These are phyloP conservation scores for Myotis davidii DNA, from an alignment of 2,113 vertebrate genomes.

Conservation along the genomic window DNA sequence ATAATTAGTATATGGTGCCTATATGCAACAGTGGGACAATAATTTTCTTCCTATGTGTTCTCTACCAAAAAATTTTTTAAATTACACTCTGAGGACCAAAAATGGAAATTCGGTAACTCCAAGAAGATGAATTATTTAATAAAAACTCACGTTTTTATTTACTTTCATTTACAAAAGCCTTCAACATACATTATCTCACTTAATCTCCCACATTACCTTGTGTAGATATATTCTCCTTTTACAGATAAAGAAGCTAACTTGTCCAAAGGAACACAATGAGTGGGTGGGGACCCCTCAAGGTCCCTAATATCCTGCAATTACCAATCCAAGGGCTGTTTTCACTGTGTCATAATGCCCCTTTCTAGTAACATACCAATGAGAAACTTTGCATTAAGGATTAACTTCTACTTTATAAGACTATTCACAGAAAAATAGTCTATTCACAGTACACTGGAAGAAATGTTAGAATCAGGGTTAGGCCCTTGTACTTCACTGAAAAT, in stretches of 20 bases:
- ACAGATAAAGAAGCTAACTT: constrained; percentile 15
- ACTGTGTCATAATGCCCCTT: neutral
- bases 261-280: neutral
- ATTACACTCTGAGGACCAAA: neutral
- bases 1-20: neutral
- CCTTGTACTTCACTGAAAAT: neutral
- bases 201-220: constrained; percentile 9
- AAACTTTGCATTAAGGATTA: neutral
- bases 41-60: neutral
- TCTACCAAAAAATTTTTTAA: neutral
- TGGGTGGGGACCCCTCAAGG: neutral
- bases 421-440: neutral
- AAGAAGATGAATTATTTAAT: neutral
- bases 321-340: constrained; percentile 47
- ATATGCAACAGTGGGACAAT: neutral
- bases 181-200: neutral
- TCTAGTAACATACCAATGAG: constrained; percentile 1
- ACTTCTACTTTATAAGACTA: neutral
- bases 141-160: constrained; percentile 33
- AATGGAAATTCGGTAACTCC: neutral
- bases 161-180: constrained; percentile 18
- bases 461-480: neutral
- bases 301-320: constrained; percentile 20
- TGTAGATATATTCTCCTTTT: neutral
- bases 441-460: neutral